A percentile compares a stretch with the other conserved stretches of the same genome.
These are phyloP conservation scores for Galbula dea DNA, from an alignment of 2,113 vertebrate genomes.

Conservation along the genomic window DNA sequence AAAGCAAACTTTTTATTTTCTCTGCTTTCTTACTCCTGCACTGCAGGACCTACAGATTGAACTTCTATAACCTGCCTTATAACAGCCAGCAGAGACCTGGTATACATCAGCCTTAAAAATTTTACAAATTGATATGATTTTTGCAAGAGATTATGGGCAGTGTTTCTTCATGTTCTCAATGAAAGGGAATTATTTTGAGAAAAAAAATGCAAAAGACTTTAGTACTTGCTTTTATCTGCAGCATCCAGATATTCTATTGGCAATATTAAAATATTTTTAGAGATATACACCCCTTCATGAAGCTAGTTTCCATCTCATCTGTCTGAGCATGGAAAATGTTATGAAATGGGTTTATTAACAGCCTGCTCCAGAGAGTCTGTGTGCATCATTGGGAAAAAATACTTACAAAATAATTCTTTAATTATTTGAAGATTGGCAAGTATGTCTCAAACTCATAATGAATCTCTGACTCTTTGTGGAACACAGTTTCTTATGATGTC, in stretches of 20 bases:
- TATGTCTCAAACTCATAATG: not conserved
- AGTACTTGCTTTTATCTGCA: slow-evolving; percentile 5
- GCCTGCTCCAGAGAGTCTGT: not conserved
- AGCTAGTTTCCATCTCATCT: slow-evolving; percentile 1
- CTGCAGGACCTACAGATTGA: not conserved
- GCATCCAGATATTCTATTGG: not conserved
- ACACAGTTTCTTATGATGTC: not conserved
- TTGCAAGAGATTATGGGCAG: not conserved
- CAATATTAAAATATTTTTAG: slow-evolving; percentile 9
- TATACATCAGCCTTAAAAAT: not conserved
- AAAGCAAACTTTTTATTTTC: not conserved
- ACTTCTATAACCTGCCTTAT: not conserved
- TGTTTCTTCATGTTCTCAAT: not conserved
- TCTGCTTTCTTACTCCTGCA: not conserved
- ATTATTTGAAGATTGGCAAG: not conserved
- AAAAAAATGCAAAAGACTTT: not conserved
- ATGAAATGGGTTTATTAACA: not conserved
- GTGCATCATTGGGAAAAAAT: not conserved
- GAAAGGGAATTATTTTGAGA: not conserved
- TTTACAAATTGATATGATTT: not conserved
- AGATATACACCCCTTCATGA: not conserved
- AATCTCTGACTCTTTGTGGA: not conserved
- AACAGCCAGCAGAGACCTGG: not conserved
- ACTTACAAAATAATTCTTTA: not conserved
- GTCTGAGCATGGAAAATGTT: not conserved